Conservation (phyloP, 2,888 invertebrate genomes). For the Xylota segnis region DNA sequence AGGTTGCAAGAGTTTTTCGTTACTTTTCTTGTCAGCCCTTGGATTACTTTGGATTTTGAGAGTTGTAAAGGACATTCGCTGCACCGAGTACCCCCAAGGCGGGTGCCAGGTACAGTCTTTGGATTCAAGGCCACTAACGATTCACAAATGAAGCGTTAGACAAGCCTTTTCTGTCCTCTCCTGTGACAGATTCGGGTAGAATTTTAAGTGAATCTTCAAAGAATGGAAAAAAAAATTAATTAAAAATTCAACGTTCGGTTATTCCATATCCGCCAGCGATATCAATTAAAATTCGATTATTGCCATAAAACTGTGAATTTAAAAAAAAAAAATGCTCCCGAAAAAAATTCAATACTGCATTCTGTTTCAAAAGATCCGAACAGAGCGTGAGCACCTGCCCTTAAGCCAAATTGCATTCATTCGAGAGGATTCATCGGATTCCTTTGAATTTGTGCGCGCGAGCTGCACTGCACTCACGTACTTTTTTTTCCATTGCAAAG, state of each 20-base stretch:
- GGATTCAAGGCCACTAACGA: no score
- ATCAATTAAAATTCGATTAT: conserved; percentile 74
- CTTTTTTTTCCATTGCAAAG: conserved; percentile 31
- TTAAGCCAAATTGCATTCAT: conserved; percentile 69
- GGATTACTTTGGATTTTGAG: no score
- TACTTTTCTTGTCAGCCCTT: no score
- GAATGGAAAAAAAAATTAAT: conserved; percentile 30
- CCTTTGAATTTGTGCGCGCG: conserved; percentile 60
- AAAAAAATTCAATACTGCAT: conserved; percentile 9
- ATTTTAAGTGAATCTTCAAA: background rate
- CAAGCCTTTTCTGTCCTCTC: background rate
- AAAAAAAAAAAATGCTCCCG: conserved; percentile 18
- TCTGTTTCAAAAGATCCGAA: conserved; percentile 47
- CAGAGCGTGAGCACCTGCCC: conserved; percentile 40
- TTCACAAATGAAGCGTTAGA: background rate
- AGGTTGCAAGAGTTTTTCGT: no score
- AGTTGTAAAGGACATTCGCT: no score
- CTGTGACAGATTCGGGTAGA: background rate
- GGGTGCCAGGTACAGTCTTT: no score
- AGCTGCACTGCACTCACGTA: conserved; percentile 22
- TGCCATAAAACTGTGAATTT: conserved; percentile 19
- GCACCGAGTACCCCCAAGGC: no score
- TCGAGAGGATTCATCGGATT: conserved; percentile 50
- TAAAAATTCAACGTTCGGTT: conserved; percentile 43
- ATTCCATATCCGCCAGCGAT: conserved; percentile 42